These are phyloP conservation scores for Cataglyphis albicans DNA, from an alignment of 2,888 invertebrate species.

Conservation along the genomic window DNA sequence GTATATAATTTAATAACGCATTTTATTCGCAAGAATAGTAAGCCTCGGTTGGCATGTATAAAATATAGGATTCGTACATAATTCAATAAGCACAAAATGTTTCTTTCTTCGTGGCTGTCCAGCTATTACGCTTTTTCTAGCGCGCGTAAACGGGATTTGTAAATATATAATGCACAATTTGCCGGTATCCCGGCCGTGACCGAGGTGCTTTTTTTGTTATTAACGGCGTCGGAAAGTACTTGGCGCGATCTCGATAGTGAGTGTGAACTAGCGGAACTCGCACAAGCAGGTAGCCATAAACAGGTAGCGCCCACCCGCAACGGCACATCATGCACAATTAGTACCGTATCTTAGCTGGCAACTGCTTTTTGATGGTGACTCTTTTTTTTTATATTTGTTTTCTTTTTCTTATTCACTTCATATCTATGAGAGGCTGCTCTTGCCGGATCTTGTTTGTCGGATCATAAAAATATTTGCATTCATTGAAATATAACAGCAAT, in stretches of 20 bases:
- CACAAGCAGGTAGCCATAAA: constrained; percentile 59
- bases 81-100: constrained; percentile 34
- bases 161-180: constrained; percentile 62
- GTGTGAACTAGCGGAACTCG: constrained; percentile 59
- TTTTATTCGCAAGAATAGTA: not conserved
- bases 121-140: constrained; percentile 18
- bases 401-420: not conserved
- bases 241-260: constrained; percentile 61
- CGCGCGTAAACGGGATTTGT: constrained; percentile 34
- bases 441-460: constrained; percentile 19
- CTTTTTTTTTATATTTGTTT: not conserved
- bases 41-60: not conserved
- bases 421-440: constrained; percentile 50
- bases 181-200: constrained; percentile 30
- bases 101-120: constrained; percentile 9
- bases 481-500: not conserved
- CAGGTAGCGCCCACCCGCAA: constrained; percentile 50
- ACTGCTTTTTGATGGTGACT: constrained; percentile 48
- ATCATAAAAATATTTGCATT: not conserved
- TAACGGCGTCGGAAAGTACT: constrained; percentile 67
- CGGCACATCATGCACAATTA: constrained; percentile 49
- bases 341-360: constrained; percentile 64
- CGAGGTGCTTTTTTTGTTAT: constrained; percentile 68
- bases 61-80: constrained; percentile 10
- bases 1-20: not conserved